These are phyloP conservation scores for Rhingia rostrata DNA, from an alignment of 2,888 invertebrate genomes.

Conservation along the genomic window DNA sequence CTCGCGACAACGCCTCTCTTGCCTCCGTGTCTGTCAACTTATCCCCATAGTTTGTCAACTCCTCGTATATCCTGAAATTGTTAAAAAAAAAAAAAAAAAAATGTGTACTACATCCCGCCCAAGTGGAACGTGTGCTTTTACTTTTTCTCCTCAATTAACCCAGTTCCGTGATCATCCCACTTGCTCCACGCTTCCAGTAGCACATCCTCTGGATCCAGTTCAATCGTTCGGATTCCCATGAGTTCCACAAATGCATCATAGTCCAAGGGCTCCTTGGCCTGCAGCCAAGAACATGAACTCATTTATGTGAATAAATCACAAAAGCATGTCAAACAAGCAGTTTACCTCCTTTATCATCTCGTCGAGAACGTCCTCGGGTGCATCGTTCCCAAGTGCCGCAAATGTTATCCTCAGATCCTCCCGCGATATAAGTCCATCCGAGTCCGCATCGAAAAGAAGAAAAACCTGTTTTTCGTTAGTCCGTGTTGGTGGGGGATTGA, in stretches of 20 bases:
- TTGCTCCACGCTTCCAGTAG: slow-evolving; percentile 86
- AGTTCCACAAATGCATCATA: slow-evolving; percentile 87
- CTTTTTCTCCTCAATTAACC: slow-evolving; percentile 86
- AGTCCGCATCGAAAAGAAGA: slow-evolving; percentile 86
- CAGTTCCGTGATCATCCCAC: slow-evolving; percentile 86
- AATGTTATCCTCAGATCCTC: slow-evolving; percentile 86
- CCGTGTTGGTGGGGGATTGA: not conserved
- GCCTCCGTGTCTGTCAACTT: slow-evolving; percentile 86
- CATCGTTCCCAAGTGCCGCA: slow-evolving; percentile 85
- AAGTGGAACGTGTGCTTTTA: slow-evolving; percentile 77
- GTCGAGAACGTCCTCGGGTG: slow-evolving; percentile 85
- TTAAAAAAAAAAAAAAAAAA: slow-evolving; percentile 5
- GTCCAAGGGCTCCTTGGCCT: slow-evolving; percentile 85
- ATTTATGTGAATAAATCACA: slow-evolving; percentile 69
- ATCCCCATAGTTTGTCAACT: slow-evolving; percentile 87
- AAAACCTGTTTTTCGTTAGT: slow-evolving; percentile 84
- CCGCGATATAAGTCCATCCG: slow-evolving; percentile 87
- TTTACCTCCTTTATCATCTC: slow-evolving; percentile 86
- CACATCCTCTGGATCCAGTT: slow-evolving; percentile 87
- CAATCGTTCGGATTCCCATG: slow-evolving; percentile 86
- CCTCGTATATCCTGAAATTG: slow-evolving; percentile 85
- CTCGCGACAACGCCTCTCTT: slow-evolving; percentile 86
- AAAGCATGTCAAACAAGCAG: slow-evolving; percentile 72
- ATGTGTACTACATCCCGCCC: slow-evolving; percentile 42
- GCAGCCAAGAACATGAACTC: slow-evolving; percentile 68